A percentile compares a stretch with the other conserved stretches of the same genome.
Conservation (phyloP, 2,888 invertebrate genomes). For the Linhomoeus sp. region DNA sequence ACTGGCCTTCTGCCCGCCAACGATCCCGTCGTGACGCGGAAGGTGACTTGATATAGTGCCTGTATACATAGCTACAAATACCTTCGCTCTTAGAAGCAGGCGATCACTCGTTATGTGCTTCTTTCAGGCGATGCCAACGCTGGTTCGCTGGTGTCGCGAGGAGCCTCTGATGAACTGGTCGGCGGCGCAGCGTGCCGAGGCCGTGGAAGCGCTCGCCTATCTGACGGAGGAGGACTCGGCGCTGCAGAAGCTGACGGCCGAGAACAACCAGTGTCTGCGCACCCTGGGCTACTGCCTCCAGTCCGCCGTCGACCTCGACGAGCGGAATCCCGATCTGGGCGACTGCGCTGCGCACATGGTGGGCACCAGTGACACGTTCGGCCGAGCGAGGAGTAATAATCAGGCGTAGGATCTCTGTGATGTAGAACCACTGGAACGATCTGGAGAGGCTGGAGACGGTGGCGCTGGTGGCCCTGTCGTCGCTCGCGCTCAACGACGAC, state of each 20-base stretch:
- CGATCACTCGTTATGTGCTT: too few relatives aligned
- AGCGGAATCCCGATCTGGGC: background rate
- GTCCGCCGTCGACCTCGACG: background rate
- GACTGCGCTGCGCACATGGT: too few relatives aligned
- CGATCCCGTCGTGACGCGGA: background rate
- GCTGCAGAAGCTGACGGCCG: constrained; percentile 60
- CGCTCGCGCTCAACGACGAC: constrained; percentile 75
- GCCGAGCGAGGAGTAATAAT: too few relatives aligned
- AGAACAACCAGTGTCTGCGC: constrained; percentile 64
- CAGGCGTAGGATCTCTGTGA: too few relatives aligned
- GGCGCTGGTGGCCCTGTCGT: constrained; percentile 51
- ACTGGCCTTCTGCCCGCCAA: background rate
- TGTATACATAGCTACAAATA: too few relatives aligned
- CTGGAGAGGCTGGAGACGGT: background rate
- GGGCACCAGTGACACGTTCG: too few relatives aligned
- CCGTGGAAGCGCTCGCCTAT: constrained; percentile 70
- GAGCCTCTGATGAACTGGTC: constrained; percentile 33
- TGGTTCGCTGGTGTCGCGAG: constrained; percentile 55
- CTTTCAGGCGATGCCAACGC: constrained; percentile 30
- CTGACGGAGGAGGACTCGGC: constrained; percentile 73
- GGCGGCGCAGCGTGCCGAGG: constrained; percentile 42
- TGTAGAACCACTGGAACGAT: too few relatives aligned
- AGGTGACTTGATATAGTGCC: too few relatives aligned
- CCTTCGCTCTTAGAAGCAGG: too few relatives aligned
- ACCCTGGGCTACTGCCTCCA: constrained; percentile 60